Base-by-base conservation (phyloP, 2,113 vertebrate species). In the human region DNA sequence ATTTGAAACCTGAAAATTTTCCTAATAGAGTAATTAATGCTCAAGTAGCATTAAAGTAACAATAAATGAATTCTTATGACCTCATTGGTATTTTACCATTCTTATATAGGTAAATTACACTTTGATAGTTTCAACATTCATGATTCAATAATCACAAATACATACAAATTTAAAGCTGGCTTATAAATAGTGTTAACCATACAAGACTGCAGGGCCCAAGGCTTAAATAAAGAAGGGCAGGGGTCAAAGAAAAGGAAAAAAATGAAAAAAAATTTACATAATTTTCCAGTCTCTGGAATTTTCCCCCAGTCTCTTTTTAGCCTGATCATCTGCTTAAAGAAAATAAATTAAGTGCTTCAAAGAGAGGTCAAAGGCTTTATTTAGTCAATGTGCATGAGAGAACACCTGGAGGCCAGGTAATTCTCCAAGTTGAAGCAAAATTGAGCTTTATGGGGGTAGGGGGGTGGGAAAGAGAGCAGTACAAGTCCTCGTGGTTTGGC, bases 1-100 rank as follows among this genome's bases (percentile, higher is more conserved):
- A 82, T 82, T 79, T 92, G 23, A 22, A 72, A 18, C 86, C 70
- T 80, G 93, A 13, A 90, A 8, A 89, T 40, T 89, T 94, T 94
- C 70, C 80, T 83, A 73, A 82, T 73, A 87, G 89, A 22, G 72
- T 89, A 66, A 75, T 80, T 66, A 88, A 80, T 76, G 23, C 16
- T 79, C 22, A 80, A 52, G n/a, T 27, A 85, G 9, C 32, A 61
- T 80, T 64, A 79, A 45, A 88, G 13, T 83, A 88, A 76, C 1
- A 57, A 83, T 80, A 88, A 68, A 11, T 32, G 66, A 59, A 92
- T 94, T 95, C 11, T 91, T n/a, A 91, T 38, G 5, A 89, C 38
- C 32, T 78, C 73, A 91, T 13, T 66, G 27, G 10, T 93, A 72
- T 55, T 89, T 35, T 97, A 23, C 16, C 40, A 86, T 68, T 89